Conservation (phyloP, 2,888 invertebrate genomes). For the Epistrophe eligans region DNA sequence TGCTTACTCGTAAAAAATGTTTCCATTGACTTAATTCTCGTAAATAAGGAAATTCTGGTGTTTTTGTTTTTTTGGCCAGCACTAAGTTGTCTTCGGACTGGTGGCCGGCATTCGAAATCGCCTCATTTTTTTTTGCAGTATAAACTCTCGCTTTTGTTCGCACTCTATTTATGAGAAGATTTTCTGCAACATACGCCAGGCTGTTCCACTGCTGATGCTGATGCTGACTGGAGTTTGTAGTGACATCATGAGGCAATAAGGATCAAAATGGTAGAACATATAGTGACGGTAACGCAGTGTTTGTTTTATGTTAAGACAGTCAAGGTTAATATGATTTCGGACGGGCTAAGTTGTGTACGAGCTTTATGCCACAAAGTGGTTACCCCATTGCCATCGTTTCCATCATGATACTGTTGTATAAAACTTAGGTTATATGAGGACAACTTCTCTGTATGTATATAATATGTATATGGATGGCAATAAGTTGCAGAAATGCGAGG, state of each 20-base stretch:
- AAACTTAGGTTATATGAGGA: conserved; percentile 48
- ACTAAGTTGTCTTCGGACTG: conserved; percentile 7
- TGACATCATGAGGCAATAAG: conserved; percentile 18
- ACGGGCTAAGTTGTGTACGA: conserved; percentile 58
- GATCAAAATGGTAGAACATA: conserved; percentile 12
- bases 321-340: conserved; percentile 73
- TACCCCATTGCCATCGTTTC: conserved; percentile 8
- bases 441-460: conserved; percentile 8
- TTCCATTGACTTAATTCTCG: conserved; percentile 68
- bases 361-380: conserved; percentile 46
- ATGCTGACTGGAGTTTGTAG: conserved; percentile 17
- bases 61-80: conserved; percentile 5
- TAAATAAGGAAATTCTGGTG: conserved; percentile 67
- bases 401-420: conserved; percentile 31
- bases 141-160: conserved; percentile 67
- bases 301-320: conserved; percentile 69
- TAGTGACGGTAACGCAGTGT: conserved; percentile 40
- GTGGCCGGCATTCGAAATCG: conserved; percentile 18
- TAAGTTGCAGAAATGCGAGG: conserved; percentile 62
- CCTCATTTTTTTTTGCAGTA: conserved; percentile 33
- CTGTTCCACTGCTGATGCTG: conserved; percentile 14
- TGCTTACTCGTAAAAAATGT: conserved; percentile 6
- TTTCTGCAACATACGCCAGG: conserved; percentile 47
- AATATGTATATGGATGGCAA: conserved; percentile 38
- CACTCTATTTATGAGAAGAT: conserved; percentile 52